Conservation (phyloP, 2,797 vertebrate genomes). For the Mus caroli region DNA sequence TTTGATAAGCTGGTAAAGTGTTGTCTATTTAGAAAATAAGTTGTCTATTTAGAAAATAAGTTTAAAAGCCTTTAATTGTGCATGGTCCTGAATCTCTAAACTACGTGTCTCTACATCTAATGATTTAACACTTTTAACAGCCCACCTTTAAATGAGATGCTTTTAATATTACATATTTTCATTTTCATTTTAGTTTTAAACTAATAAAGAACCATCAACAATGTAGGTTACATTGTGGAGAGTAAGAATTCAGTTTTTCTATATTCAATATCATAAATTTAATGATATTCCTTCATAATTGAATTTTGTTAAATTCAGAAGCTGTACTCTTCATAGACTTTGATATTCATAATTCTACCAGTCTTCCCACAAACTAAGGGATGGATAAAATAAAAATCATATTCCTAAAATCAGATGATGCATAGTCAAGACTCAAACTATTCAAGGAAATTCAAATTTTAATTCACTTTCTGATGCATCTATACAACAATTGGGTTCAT, state of each 20-base stretch:
- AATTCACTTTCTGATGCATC: background rate
- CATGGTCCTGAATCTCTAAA: background rate
- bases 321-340: constrained; percentile 41
- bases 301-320: constrained; percentile 77
- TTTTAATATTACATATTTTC: constrained; percentile 66
- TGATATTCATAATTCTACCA: constrained; percentile 52
- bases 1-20: background rate
- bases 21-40: background rate
- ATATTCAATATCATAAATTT: constrained; percentile 29
- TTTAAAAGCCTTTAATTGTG: background rate
- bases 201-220: constrained; percentile 48
- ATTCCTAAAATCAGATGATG: constrained; percentile 15
- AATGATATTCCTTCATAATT: constrained; percentile 67
- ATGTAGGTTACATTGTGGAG: constrained; percentile 49
- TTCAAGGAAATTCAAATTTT: background rate
- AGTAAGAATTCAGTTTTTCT: constrained; percentile 50
- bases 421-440: constrained; percentile 51
- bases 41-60: background rate
- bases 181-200: constrained; percentile 71
- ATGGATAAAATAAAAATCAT: constrained; percentile 65
- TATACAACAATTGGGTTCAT: constrained; percentile 20
- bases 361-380: constrained; percentile 62
- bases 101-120: background rate
- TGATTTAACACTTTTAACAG: constrained; percentile 14
- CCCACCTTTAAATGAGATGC: constrained; percentile 22